Conservation (phyloP, 1,140 invertebrate genomes). For the Eumaeus atala region DNA sequence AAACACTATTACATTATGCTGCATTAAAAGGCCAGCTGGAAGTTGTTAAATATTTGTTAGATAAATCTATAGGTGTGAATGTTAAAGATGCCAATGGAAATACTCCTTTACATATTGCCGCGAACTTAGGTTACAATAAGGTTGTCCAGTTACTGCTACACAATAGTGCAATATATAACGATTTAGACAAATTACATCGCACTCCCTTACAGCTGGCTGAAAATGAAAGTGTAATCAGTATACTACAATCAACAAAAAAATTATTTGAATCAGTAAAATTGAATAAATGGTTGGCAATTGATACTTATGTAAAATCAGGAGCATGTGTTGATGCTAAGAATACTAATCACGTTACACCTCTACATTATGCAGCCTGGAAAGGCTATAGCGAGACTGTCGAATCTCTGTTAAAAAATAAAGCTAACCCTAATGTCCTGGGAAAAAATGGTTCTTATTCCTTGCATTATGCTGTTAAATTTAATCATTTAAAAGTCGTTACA, state of each 20-base stretch:
- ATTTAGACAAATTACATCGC: neutral
- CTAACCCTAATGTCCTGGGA: neutral
- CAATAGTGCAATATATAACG: conserved; percentile 2
- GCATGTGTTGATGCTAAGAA: neutral
- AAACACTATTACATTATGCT: conserved; percentile 9
- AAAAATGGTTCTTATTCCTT: neutral
- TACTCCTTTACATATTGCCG: conserved; percentile 1
- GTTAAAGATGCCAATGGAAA: conserved; percentile 1
- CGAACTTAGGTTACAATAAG: neutral
- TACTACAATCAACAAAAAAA: neutral
- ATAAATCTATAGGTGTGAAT: neutral
- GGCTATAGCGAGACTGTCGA: neutral
- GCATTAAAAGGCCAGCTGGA: neutral
- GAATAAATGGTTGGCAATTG: neutral
- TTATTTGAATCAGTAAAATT: neutral
- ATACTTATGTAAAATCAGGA: neutral
- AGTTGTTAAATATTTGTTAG: neutral
- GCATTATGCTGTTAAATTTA: neutral
- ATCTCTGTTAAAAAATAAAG: conserved; percentile 1
- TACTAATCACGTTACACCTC: neutral
- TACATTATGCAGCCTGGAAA: conserved; percentile 3
- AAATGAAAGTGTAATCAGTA: neutral
- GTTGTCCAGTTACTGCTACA: neutral
- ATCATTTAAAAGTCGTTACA: neutral
- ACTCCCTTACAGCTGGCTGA: neutral